These are phyloP conservation scores for Pimpla rufipes DNA, from an alignment of 2,888 invertebrate genomes.

Conservation along the genomic window DNA sequence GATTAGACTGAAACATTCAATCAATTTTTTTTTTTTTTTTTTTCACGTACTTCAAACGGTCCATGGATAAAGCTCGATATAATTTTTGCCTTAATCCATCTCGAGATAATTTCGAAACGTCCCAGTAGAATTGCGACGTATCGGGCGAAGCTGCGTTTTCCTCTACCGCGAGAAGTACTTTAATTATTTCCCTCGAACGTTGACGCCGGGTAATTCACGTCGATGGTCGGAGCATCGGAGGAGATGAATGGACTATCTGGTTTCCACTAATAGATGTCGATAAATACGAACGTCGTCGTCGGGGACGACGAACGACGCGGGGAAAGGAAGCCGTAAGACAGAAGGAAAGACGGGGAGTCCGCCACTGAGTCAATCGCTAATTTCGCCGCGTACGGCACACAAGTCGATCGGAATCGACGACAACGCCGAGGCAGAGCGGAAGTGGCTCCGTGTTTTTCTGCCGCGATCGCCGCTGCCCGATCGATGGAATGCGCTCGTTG, in stretches of 20 bases:
- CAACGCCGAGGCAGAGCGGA: conserved; percentile 55
- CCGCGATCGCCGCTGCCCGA: conserved; percentile 54
- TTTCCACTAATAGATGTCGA: conserved; percentile 66
- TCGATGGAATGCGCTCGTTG: conserved; percentile 67
- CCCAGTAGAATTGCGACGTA: too few relatives aligned
- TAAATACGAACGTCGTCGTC: conserved; percentile 54
- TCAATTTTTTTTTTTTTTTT: too few relatives aligned
- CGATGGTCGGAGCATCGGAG: conserved; percentile 39
- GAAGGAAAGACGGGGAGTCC: conserved; percentile 7
- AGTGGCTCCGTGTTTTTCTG: conserved; percentile 68
- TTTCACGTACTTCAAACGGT: too few relatives aligned
- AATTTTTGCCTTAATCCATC: too few relatives aligned
- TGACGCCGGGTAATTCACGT: conserved; percentile 43
- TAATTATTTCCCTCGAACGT: conserved; percentile 61
- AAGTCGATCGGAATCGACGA: conserved; percentile 65
- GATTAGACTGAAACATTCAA: too few relatives aligned
- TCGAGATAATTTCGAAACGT: too few relatives aligned
- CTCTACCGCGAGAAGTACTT: conserved; percentile 12
- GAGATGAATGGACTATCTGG: conserved; percentile 68
- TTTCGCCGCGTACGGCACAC: conserved; percentile 65
- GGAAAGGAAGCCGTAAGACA: conserved; percentile 15
- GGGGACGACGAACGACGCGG: conserved; percentile 26
- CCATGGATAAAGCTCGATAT: too few relatives aligned
- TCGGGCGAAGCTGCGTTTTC: too few relatives aligned
- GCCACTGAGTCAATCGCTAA: conserved; percentile 64